Conservation (phyloP, 2,888 invertebrate species). For the Ormyrus labotus region DNA sequence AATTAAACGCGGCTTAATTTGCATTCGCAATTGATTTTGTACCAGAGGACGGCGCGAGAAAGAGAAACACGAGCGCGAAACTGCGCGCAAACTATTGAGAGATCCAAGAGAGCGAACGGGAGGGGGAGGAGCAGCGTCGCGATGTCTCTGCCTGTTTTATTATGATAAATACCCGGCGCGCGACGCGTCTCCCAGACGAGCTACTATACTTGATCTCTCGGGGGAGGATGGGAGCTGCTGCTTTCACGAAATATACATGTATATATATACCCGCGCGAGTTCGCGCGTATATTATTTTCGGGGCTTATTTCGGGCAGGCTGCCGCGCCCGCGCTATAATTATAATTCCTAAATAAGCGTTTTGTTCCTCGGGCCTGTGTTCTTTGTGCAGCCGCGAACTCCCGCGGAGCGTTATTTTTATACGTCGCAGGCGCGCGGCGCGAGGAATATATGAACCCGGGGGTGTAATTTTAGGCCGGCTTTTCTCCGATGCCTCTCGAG, state of each 20-base stretch:
- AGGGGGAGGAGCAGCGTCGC: slow-evolving; percentile 9
- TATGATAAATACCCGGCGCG: slow-evolving; percentile 53
- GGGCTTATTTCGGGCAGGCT: slow-evolving; percentile 49
- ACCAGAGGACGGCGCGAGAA: neutral
- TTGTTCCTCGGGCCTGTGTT: slow-evolving; percentile 8
- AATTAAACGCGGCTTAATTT: slow-evolving; percentile 1
- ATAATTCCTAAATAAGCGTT: slow-evolving; percentile 53
- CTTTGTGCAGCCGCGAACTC: slow-evolving; percentile 12
- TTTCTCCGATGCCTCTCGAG: neutral
- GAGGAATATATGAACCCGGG: neutral
- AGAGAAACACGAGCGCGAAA: neutral
- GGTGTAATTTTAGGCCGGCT: slow-evolving; percentile 15
- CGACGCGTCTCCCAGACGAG: slow-evolving; percentile 19
- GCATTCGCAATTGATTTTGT: slow-evolving; percentile 38
- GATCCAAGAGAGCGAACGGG: neutral
- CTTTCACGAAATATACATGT: no score
- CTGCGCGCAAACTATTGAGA: neutral
- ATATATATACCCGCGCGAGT: neutral
- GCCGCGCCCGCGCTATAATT: slow-evolving; percentile 49
- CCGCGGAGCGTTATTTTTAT: slow-evolving; percentile 15
- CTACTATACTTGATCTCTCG: slow-evolving; percentile 53
- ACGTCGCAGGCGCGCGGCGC: neutral
- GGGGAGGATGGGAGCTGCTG: slow-evolving; percentile 3
- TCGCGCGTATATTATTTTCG: slow-evolving; percentile 50
- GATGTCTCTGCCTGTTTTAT: slow-evolving; percentile 52